A percentile compares a stretch with the other conserved stretches of the same genome.
Evolutionary conservation across 2,888 invertebrate genomes (phyloP).

Genomic region (Zhengitettix transpicula): DNA sequence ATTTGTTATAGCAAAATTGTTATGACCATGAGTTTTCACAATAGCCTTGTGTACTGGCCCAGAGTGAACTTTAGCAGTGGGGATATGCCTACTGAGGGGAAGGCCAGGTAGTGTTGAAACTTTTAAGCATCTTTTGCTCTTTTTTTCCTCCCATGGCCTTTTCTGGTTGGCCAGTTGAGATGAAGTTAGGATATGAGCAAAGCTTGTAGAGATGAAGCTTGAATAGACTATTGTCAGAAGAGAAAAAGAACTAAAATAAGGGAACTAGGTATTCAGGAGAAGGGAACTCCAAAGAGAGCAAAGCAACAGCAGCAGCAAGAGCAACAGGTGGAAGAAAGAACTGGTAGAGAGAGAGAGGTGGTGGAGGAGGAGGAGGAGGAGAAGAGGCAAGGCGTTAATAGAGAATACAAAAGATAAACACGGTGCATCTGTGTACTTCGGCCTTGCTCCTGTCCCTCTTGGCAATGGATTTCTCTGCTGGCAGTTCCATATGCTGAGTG

Average conservation of each 20-base stretch:
- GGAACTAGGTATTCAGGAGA: conserved; percentile 1
- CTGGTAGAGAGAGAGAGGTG: neutral
- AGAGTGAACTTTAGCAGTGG: no score
- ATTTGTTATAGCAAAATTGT: conserved; percentile 5
- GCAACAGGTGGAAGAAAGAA: neutral
- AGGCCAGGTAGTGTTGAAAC: no score
- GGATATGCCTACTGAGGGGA: no score
- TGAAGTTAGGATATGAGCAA: no score
- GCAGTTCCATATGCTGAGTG: no score
- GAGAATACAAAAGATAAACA: conserved; percentile 9
- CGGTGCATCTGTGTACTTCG: conserved; percentile 1
- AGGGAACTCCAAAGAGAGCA: neutral
- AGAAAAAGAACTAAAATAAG: neutral
- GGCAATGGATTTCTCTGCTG: conserved; percentile 1
- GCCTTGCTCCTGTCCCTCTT: conserved; percentile 7
- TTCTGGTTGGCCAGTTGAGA: no score
- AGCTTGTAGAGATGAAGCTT: neutral
- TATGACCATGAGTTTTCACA: conserved; percentile 1
- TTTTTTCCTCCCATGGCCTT: no score
- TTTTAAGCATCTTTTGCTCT: no score
- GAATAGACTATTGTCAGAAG: neutral
- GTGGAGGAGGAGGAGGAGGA: neutral
- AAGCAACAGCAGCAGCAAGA: conserved; percentile 6
- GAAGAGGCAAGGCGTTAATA: neutral
- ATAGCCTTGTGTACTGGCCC: neutral